Base-by-base conservation (phyloP, 2,113 vertebrate genomes). In the Lagenorhynchus albirostris region DNA sequence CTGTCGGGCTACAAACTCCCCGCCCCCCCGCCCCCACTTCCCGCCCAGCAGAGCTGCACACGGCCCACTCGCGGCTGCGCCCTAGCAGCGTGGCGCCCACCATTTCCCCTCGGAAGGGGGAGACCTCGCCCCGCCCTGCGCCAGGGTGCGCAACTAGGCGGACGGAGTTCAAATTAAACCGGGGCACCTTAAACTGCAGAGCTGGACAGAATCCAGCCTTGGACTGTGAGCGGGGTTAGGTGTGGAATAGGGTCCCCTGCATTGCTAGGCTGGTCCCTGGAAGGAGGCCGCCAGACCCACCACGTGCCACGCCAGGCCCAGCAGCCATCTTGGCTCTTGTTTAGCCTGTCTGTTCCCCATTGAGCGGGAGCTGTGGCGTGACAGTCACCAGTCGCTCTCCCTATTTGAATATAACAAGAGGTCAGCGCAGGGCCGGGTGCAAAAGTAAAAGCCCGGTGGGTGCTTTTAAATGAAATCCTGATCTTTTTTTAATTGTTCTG, bases 71-170 rank as follows among this genome's bases (percentile, higher is more conserved):
- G 80, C 80, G 8, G 36, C 80, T 63, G 80, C 25, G 58, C 80
- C 25, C 26, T 41, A 18, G 80, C 25, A 14, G n/a, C 55, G 23
- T 79, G 55, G 55, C 55, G 15, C 55, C 55, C 33, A n/a, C 55
- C 50, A 2, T 23, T 29, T 11, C n/a, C 33, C 13, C 79, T 70
- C 20, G 68, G 25, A 36, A 21, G 67, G n/a, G n/a, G 36, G 5
- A 17, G 6, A 12, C 15, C 31, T 12, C 2, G 14, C 65, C 65
- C 65, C 31, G 15, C 31, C 29, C 65, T 17, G 31, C 26, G 31
- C 1, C 5, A 6, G 5, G 20, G 55, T 17, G 11, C 12, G 17
- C 26, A 0, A 5, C 1, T 18, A 41, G 33, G n/a, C 5, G 5
- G 7, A 7, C 4, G 3, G n/a, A 23, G 31, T 89, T n/a, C 33